Evolutionary conservation across 2,113 vertebrate genomes (phyloP).

Genomic region (Myotis lucifugus): DNA sequence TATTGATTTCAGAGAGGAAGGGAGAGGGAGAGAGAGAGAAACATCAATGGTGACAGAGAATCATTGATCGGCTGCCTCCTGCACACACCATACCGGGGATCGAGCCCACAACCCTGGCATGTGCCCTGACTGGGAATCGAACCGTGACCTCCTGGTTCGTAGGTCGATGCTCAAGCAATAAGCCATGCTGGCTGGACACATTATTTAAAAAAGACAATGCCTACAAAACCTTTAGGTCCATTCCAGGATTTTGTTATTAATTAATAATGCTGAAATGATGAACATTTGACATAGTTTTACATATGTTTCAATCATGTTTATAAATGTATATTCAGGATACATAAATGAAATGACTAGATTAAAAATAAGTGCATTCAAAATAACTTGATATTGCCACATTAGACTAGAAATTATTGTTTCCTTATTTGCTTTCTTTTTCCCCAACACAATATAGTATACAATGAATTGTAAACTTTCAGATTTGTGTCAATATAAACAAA

Average conservation of each 20-base stretch:
- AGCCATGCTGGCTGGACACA: background rate
- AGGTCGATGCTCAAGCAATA: no score
- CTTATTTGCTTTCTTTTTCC: background rate
- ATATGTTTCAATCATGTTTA: background rate
- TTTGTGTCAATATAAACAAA: background rate
- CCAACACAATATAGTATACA: background rate
- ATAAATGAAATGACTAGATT: constrained; percentile 10
- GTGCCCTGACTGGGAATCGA: no score
- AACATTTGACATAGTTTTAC: background rate
- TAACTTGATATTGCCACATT: background rate
- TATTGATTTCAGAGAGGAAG: no score
- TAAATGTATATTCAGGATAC: background rate
- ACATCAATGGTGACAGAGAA: no score
- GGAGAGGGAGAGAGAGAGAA: no score
- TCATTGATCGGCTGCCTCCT: no score
- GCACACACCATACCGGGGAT: no score
- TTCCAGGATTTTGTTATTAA: background rate
- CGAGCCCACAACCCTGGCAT: no score
- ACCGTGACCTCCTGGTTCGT: no score
- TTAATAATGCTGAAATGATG: background rate
- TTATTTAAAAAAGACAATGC: background rate
- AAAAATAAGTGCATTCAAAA: background rate
- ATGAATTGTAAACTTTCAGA: constrained; percentile 12
- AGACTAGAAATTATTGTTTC: background rate
- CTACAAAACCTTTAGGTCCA: background rate